phyloP scores from a whole-genome alignment of 2,797 vertebrate genomes.

The Spinibarbus caldwelli region DNA sequence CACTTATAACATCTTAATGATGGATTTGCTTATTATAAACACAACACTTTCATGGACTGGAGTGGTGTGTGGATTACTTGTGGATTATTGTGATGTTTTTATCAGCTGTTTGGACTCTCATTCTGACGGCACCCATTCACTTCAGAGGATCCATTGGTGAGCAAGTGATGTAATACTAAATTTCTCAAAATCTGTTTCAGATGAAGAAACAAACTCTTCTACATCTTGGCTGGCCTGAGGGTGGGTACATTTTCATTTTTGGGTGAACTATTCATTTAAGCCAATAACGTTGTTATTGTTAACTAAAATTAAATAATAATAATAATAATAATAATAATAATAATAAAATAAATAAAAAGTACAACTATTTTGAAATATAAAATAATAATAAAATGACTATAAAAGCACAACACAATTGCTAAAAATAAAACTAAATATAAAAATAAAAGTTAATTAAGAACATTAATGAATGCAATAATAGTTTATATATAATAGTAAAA shows the following conservation, averaged over 20 bases:
- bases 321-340: too few species aligned
- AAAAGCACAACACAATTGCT: too few species aligned
- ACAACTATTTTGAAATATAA: too few species aligned
- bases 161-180: neutral
- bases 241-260: too few species aligned
- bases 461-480: too few species aligned
- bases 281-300: neutral
- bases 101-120: neutral
- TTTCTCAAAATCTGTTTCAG: neutral
- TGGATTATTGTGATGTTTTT: neutral
- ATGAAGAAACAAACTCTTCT: neutral
- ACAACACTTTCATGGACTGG: neutral
- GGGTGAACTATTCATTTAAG: neutral
- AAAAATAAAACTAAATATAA: too few species aligned
- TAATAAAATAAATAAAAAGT: fast-evolving
- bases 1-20: too few species aligned
- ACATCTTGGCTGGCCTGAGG: neutral
- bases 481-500: too few species aligned
- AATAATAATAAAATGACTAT: too few species aligned
- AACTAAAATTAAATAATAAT: too few species aligned
- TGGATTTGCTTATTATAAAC: neutral
- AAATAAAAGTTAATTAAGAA: too few species aligned
- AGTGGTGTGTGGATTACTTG: neutral
- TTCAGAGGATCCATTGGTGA: neutral
- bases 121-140: neutral